A percentile compares a stretch with the other conserved stretches of the same genome.
These are phyloP conservation scores for Danio jaintianensis DNA, from an alignment of 2,797 vertebrate species.

Conservation along the genomic window DNA sequence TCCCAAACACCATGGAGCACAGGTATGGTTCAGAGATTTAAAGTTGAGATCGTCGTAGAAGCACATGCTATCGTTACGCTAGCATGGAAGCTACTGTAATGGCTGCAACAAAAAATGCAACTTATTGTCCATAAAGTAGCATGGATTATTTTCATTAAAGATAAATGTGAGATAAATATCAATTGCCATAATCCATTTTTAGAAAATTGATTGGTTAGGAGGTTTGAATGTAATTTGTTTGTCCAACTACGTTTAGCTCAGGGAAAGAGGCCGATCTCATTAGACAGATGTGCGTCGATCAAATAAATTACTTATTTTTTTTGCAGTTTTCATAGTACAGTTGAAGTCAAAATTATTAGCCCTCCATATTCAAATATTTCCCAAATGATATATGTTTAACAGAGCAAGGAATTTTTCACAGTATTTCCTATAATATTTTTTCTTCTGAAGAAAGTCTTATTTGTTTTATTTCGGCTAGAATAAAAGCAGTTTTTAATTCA, in stretches of 20 bases:
- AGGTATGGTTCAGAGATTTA: not conserved
- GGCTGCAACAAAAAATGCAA: too few species aligned
- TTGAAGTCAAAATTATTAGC: too few species aligned
- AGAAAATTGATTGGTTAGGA: not conserved
- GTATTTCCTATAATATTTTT: too few species aligned
- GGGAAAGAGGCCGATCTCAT: not conserved
- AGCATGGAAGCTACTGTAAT: not conserved
- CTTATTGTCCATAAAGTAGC: too few species aligned
- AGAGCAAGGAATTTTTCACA: too few species aligned
- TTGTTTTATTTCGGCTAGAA: too few species aligned
- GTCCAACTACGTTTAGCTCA: not conserved
- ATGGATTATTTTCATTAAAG: too few species aligned
- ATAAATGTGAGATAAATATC: too few species aligned
- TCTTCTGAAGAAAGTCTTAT: too few species aligned
- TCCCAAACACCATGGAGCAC: not conserved
- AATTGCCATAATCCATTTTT: not conserved
- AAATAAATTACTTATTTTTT: not conserved
- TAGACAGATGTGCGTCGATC: not conserved
- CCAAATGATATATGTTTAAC: too few species aligned
- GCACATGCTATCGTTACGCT: not conserved
- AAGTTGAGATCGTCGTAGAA: not conserved
- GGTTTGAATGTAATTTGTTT: not conserved
- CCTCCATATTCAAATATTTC: too few species aligned
- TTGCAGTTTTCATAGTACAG: not conserved
- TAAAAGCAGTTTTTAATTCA: too few species aligned